Evolutionary conservation across 2,888 invertebrate genomes (phyloP), one percentile per base, ranked within the genome.

Genomic region (Mimachlamys varia): DNA sequence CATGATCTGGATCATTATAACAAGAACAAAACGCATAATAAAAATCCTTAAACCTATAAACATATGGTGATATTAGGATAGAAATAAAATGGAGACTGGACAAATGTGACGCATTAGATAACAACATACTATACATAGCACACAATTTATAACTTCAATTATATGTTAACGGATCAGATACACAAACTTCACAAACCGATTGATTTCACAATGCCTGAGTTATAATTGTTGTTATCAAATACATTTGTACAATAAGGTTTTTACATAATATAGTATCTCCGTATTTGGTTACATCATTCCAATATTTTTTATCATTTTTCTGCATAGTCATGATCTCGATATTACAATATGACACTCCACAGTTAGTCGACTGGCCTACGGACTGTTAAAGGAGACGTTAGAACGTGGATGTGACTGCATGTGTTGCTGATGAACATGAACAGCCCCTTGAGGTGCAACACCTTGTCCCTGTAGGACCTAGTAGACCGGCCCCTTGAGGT

Each of bases 1-100:
- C 33, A 33, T 76, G 76, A 76, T 76, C 27, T 33, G 76, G 27
- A 76, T 76, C 76, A 76, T 76, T 76, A 76, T 76, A 76, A 76
- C 33, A 33, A 27, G 17, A 76, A 58, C 58, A 58, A 58, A 58
- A 58, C 22, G 58, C 58, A 58, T 7, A 62, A n/a, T 62, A 10
- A 76, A 33, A 27, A 76, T 76, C 76, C 22, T 10, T 76, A 27
- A 4, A 76, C 27, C 10, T 76, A 76, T 15, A 76, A 12, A 76
- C 76, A 76, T 76, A 76, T 76, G 76, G 76, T 76, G 22, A 76
- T 33, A 76, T 53, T 53, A 76, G 76, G 76, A 76, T 15, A 13
- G 10, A 76, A 33, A 33, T 76, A 33, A 76, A 76, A 76, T n/a
- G 27, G 27, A 55, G 19, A 10, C 19, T 13, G 10, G 27, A 76